A percentile compares a stretch with the other conserved stretches of the same genome.
Evolutionary conservation across 2,888 invertebrate genomes (phyloP).

Genomic region (Eueremaeus valkanovi): DNA sequence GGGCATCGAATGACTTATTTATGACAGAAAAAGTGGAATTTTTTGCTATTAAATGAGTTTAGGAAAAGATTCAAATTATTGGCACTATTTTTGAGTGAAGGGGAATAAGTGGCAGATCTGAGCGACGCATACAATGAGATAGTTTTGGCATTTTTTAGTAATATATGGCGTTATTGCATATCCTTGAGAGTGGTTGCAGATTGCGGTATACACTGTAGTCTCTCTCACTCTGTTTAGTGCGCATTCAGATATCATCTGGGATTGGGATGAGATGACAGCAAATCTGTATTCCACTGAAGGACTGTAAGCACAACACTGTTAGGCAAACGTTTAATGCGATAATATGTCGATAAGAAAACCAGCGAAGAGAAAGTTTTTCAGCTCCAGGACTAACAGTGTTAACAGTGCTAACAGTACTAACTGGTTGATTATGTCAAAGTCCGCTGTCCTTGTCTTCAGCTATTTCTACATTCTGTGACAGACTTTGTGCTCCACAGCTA

Average conservation of each 20-base stretch:
- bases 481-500: neutral
- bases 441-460: slow-evolving; percentile 21
- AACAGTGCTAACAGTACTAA: no score
- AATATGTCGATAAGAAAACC: neutral
- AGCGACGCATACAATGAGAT: neutral
- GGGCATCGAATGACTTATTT: neutral
- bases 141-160: slow-evolving; percentile 11
- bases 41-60: neutral
- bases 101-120: neutral
- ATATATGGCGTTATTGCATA: slow-evolving; percentile 12
- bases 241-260: slow-evolving; percentile 19
- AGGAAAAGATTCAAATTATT: neutral
- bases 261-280: slow-evolving; percentile 25
- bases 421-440: slow-evolving; percentile 32
- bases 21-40: neutral
- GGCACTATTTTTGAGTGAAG: neutral
- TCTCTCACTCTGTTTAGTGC: neutral
- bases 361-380: slow-evolving; percentile 22
- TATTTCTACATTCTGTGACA: neutral
- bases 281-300: slow-evolving; percentile 9
- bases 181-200: slow-evolving; percentile 23
- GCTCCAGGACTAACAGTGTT: no score
- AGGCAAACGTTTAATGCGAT: neutral
- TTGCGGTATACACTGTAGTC: no score
- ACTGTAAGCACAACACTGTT: neutral